phyloP scores from a whole-genome alignment of 2,888 invertebrate genomes.

The Ennomos erosarius region DNA sequence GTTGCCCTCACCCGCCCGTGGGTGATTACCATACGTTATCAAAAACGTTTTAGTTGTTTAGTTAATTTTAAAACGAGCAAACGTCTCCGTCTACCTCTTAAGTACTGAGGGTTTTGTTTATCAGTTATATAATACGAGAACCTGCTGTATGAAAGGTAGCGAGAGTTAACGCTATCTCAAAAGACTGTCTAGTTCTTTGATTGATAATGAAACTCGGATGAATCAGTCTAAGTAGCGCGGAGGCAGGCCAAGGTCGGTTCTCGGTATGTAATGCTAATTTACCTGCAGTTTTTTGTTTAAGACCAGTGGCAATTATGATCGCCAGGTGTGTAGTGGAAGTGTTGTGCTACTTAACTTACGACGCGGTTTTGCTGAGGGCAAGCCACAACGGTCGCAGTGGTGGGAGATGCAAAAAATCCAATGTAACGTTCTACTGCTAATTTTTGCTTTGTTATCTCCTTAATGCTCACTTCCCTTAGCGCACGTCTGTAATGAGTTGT shows the following conservation, averaged over 20 bases:
- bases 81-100: constrained; percentile 26
- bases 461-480: constrained; percentile 17
- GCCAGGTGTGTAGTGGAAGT: constrained; percentile 61
- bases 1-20: constrained; percentile 28
- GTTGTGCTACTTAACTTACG: constrained; percentile 60
- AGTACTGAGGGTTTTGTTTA: constrained; percentile 2
- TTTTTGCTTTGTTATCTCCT: constrained; percentile 24
- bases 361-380: constrained; percentile 49
- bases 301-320: constrained; percentile 45
- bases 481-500: constrained; percentile 17
- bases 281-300: constrained; percentile 32
- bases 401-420: constrained; percentile 39
- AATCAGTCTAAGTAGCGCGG: constrained; percentile 56
- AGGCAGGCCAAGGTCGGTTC: constrained; percentile 62
- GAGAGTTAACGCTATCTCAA: constrained; percentile 35
- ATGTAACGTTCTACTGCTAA: constrained; percentile 47
- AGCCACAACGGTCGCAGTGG: constrained; percentile 39
- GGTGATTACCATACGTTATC: constrained; percentile 30
- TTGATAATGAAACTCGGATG: constrained; percentile 59
- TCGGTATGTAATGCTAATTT: constrained; percentile 44
- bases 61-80: constrained; percentile 27
- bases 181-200: constrained; percentile 33
- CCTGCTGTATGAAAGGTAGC: background rate
- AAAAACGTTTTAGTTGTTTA: constrained; percentile 37
- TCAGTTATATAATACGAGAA: constrained; percentile 11